Percentiles rank a stretch among this genome's conserved stretches.
Evolutionary conservation across 2,797 vertebrate genomes (phyloP).

Genomic region (Distichodus sexfasciatus): DNA sequence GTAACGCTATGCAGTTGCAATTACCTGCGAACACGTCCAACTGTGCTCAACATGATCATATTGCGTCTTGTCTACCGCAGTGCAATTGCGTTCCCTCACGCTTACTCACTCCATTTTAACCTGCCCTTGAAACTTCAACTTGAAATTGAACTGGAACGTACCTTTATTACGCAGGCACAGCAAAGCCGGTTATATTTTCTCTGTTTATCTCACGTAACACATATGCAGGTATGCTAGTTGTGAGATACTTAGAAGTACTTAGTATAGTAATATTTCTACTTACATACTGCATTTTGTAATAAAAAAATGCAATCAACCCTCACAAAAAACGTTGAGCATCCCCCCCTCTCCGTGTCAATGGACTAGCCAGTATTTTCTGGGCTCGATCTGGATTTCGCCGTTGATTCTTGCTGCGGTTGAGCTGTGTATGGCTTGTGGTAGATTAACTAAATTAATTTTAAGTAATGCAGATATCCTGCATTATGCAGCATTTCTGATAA

Average conservation of each 20-base stretch:
- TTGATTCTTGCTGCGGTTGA: too few species aligned
- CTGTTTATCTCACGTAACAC: neutral
- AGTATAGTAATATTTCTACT: too few species aligned
- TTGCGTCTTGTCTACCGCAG: neutral
- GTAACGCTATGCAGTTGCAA: neutral
- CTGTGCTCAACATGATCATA: conserved; percentile 70
- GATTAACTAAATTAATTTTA: too few species aligned
- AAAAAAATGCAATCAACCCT: too few species aligned
- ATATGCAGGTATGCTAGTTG: neutral
- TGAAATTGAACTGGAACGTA: conserved; percentile 59
- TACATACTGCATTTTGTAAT: too few species aligned
- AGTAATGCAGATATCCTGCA: too few species aligned
- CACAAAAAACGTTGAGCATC: too few species aligned
- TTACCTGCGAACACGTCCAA: conserved; percentile 74
- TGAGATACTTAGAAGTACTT: too few species aligned
- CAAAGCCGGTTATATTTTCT: rapidly evolving
- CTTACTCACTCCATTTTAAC: conserved; percentile 3
- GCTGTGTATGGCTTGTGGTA: too few species aligned
- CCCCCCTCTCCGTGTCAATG: neutral
- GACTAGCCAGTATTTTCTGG: too few species aligned
- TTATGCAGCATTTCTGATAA: too few species aligned
- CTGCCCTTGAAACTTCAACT: conserved; percentile 72
- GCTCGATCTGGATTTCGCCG: too few species aligned
- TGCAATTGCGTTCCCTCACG: neutral
- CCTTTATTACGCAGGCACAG: conserved; percentile 54